phyloP scores from a whole-genome alignment of 2,888 invertebrate genomes.

The Brenthis ino region DNA sequence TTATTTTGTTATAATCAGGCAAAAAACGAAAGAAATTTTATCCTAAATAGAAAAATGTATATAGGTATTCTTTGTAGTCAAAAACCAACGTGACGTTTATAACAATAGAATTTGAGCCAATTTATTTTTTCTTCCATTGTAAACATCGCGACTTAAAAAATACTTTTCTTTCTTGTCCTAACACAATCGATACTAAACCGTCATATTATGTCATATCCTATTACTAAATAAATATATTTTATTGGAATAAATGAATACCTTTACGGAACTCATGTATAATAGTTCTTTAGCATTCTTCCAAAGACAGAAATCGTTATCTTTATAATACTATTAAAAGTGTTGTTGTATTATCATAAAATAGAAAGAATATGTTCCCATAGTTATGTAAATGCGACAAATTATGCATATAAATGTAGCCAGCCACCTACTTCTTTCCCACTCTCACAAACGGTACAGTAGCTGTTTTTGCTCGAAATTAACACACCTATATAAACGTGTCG shows the following conservation, averaged over 20 bases:
- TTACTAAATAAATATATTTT: conserved; percentile 9
- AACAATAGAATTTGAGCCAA: no score
- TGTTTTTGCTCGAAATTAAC: conserved; percentile 52
- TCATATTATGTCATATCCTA: conserved; percentile 9
- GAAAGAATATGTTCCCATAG: conserved; percentile 4
- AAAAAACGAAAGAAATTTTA: no score
- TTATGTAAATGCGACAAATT: conserved; percentile 28
- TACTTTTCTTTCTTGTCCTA: neutral
- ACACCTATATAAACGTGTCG: conserved; percentile 53
- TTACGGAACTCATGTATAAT: neutral
- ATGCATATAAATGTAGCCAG: conserved; percentile 21
- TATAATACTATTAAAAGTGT: conserved; percentile 5
- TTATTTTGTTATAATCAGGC: no score
- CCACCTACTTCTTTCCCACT: conserved; percentile 46
- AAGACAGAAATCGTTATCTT: neutral
- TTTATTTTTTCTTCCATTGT: neutral
- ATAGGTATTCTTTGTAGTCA: no score
- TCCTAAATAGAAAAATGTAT: no score
- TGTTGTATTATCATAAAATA: conserved; percentile 8
- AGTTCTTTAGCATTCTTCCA: neutral
- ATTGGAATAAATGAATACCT: neutral
- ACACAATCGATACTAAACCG: neutral
- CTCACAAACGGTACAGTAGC: conserved; percentile 50
- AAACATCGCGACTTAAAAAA: neutral
- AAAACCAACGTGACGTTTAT: no score